These are phyloP conservation scores for Lucilia cuprina DNA, from an alignment of 1,140 invertebrate genomes.

Conservation along the genomic window DNA sequence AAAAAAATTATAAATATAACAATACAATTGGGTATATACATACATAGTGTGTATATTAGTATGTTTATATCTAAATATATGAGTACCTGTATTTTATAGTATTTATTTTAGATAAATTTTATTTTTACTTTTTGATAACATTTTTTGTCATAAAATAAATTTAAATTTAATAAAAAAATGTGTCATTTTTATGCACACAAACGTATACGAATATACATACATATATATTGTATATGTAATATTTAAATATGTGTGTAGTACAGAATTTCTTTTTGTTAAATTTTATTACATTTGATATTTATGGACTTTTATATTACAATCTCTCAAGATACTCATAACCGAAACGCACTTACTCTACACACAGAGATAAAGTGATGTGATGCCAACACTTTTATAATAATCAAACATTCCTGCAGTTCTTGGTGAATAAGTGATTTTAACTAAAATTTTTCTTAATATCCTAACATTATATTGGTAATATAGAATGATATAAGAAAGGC, in stretches of 20 bases:
- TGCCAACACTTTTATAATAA: no score
- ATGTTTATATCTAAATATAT: no score
- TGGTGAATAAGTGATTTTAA: no score
- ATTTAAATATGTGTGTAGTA: background rate
- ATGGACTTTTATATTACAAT: background rate
- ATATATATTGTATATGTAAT: background rate
- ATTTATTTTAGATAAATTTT: background rate
- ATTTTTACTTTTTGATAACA: background rate
- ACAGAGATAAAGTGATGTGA: background rate
- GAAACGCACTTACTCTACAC: background rate
- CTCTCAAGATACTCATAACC: slow-evolving; percentile 19
- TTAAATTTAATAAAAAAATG: background rate
- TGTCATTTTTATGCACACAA: background rate
- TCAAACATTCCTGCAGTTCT: no score
- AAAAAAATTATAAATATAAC: no score
- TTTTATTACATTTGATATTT: slow-evolving; percentile 23
- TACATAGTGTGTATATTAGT: no score
- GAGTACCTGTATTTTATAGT: background rate
- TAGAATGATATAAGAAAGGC: no score
- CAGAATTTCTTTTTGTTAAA: background rate
- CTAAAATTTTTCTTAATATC: no score
- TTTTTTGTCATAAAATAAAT: background rate
- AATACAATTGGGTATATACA: no score
- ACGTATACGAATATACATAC: background rate
- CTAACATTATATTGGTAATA: no score